Evolutionary conservation across 2,888 invertebrate species (phyloP), one percentile per base, ranked within the genome.

Genomic region (Cephus spinipes): DNA sequence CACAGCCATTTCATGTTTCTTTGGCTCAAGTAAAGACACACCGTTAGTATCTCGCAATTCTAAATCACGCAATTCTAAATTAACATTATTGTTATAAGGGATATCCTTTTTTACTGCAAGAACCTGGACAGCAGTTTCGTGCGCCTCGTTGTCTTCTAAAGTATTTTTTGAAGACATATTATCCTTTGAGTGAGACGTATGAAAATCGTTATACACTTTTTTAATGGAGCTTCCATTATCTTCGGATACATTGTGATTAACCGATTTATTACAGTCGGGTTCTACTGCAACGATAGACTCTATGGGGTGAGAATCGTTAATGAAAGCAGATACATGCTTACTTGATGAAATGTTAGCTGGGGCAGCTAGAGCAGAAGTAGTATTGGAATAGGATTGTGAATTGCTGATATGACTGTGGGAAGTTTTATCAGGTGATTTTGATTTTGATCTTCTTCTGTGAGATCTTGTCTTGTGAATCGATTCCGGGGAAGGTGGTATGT

Each of bases 401-500:
- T 12, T 36, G 32, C 30, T 34, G 34, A 33, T 30, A 32, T 30
- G 74, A 23, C 30, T 34, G 35, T 36, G 74, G 12, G 30, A 33
- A 15, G 4, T 32, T 23, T 79, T 76, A 12, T 88, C 88, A 0
- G 87, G 88, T 11, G 87, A 87, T 75, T 82, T 84, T 12, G 88
- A 87, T 78, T 82, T 79, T 2, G 87, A 85, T 12, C 82, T 82
- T 71, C 80, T 83, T 31, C 79, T 76, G 73, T 83, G 83, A 12
- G 71, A 9, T 34, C 77, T 76, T 1, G 77, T 76, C 11, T 82
- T 83, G 11, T 84, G 84, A 35, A 83, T 78, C 33, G 86, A 85
- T 36, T 86, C 87, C 15, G 86, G 86, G 1, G 87, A 89, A 0
- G 88, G 87, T 12, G 84, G 85, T 4, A 78, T 79, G 15, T 79